These are phyloP conservation scores for Cantharis rustica DNA, from an alignment of 2,888 invertebrate species.

Conservation along the genomic window DNA sequence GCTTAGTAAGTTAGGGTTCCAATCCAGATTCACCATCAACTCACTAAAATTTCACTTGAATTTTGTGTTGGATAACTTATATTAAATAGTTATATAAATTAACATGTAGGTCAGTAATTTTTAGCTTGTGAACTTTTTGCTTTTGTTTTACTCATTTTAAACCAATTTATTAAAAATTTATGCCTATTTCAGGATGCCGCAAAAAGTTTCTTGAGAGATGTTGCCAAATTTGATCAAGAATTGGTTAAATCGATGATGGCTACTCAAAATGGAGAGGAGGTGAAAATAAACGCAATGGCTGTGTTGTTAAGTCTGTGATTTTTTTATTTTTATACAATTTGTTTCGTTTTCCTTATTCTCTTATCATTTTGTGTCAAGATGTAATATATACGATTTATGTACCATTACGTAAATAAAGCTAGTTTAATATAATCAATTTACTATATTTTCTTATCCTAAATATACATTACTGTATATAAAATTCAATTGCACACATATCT, in stretches of 20 bases:
- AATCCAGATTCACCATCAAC: too few relatives aligned
- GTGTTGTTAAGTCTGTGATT: neutral
- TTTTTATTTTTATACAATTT: neutral
- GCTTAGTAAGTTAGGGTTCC: too few relatives aligned
- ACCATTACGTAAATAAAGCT: neutral
- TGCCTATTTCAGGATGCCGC: constrained; percentile 57
- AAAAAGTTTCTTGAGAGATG: constrained; percentile 59
- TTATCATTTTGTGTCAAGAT: neutral
- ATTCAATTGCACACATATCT: constrained; percentile 32
- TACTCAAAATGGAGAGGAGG: neutral
- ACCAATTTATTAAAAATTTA: neutral
- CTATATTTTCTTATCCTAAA: constrained; percentile 16
- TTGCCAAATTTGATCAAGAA: constrained; percentile 58
- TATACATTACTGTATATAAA: constrained; percentile 32
- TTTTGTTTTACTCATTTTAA: too few relatives aligned
- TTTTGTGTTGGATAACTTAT: too few relatives aligned
- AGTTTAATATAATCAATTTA: neutral
- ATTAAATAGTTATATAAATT: too few relatives aligned
- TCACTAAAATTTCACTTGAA: too few relatives aligned
- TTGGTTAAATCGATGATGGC: constrained; percentile 37
- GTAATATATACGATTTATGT: neutral
- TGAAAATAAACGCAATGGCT: neutral
- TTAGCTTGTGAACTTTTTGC: too few relatives aligned
- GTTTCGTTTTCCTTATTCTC: neutral
- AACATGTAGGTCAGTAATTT: too few relatives aligned